Evolutionary conservation across 64 coral and sea anemone genomes (phyloP).

Genomic region (Acropora yongei): DNA sequence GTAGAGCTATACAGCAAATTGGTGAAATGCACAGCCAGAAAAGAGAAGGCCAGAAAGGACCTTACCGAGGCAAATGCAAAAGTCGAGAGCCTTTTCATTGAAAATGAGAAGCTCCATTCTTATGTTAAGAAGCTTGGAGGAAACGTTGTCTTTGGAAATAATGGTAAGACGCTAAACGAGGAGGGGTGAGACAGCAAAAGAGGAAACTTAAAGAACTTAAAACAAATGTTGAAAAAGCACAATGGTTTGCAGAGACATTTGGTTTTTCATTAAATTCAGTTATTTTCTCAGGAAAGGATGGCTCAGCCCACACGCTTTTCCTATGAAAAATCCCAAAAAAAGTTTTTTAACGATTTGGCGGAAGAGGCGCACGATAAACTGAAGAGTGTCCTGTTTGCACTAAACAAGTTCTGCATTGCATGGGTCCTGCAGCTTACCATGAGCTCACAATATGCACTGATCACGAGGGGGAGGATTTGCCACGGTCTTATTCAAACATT

Average conservation of each 20-base stretch:
- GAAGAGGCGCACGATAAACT: background rate
- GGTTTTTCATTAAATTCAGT: background rate
- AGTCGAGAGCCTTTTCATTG: background rate
- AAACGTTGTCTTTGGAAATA: slow-evolving; percentile 32
- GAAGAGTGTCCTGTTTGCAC: too few species aligned
- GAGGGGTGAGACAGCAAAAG: slow-evolving; percentile 7
- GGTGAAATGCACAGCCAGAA: background rate
- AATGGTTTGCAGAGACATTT: slow-evolving; percentile 58
- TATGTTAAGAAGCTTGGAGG: slow-evolving; percentile 58
- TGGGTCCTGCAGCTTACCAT: background rate
- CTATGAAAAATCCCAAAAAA: background rate
- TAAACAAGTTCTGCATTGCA: too few species aligned
- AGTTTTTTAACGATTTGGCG: slow-evolving; percentile 63
- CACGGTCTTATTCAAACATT: too few species aligned
- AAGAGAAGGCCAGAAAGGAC: background rate
- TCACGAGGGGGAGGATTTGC: too few species aligned
- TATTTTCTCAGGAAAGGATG: slow-evolving; percentile 22
- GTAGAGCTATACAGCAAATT: slow-evolving; percentile 15
- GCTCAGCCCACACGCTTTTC: background rate
- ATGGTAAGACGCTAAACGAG: background rate
- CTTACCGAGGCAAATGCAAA: background rate
- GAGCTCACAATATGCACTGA: background rate
- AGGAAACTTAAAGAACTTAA: slow-evolving; percentile 6
- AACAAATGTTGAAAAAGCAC: slow-evolving; percentile 41
- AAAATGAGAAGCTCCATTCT: slow-evolving; percentile 21